These are phyloP conservation scores for Hippasteria phrygiana DNA, from an alignment of 53 echinoderm and acorn worm genomes.

Conservation along the genomic window DNA sequence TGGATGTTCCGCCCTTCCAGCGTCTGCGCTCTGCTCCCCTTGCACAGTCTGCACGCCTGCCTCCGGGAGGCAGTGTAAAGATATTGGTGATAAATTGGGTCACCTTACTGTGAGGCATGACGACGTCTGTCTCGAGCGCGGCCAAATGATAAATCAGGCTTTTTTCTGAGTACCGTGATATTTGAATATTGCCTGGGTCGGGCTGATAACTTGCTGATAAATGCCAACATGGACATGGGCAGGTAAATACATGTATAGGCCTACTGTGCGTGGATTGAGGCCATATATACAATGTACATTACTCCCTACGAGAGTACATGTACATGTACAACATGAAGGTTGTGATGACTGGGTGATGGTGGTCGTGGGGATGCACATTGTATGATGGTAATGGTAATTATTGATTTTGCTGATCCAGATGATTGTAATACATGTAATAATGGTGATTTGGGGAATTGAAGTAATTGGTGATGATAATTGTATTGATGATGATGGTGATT, in stretches of 20 bases:
- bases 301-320: too few relatives aligned
- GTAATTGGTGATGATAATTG: too few relatives aligned
- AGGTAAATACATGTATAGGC: too few relatives aligned
- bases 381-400: background rate
- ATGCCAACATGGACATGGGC: too few relatives aligned
- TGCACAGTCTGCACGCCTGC: background rate
- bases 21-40: background rate
- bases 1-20: too few relatives aligned
- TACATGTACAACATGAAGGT: too few relatives aligned
- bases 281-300: too few relatives aligned
- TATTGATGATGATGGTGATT: too few relatives aligned
- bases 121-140: background rate
- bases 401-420: background rate
- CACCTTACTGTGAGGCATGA: background rate
- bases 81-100: constrained; percentile 21
- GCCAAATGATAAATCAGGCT: background rate
- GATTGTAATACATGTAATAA: too few relatives aligned
- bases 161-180: background rate
- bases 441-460: too few relatives aligned
- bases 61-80: constrained; percentile 29
- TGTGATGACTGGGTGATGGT: background rate
- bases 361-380: background rate
- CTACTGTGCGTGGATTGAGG: too few relatives aligned
- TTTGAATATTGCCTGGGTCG: background rate
- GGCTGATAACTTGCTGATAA: background rate